Evolutionary conservation across 2,797 vertebrate genomes (phyloP), one percentile per base, ranked within the genome.

Genomic region (Chrysocyon brachyurus): DNA sequence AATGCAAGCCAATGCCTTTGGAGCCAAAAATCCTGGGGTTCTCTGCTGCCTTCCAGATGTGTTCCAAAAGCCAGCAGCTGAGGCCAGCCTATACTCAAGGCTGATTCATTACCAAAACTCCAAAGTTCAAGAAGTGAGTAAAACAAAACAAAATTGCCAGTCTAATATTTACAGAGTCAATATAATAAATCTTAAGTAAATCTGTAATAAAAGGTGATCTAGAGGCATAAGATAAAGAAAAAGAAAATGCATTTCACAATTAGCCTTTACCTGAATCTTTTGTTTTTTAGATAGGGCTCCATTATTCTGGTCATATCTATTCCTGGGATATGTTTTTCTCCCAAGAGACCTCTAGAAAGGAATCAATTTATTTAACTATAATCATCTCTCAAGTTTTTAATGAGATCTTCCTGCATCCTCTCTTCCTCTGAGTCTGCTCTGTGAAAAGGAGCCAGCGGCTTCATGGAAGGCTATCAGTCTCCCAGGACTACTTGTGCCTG

Each of bases 21-120:
- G 87, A 96, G 73, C 77, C 78, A 78, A 96, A 96, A 86, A 56
- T 73, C 61, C 90, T 63, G 56, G 46, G 57, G 36, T 89, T 92
- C 64, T 84, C 82, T 87, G 87, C 79, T 92, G 64, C 63, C 78
- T 73, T 54, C 63, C 90, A 88, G 81, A 96, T 94, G 52, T 92
- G 56, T 12, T 86, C 92, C 57, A 79, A 92, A 96, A 94, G 57
- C 92, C 86, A 92, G 82, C 6, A 90, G 22, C 54, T 54, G 59
- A 79, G 66, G 49, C 59, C 56, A 90, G 61, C 46, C 91, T 87
- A 81, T 40, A 90, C 16, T 73, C 87, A 92, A 90, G 40, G 31
- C 83, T 94, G 61, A 91, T 66, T 88, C 66, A 72, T 54, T 36
- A 92, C 19, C 82, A 28, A 94, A 94, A 92, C 89, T 21, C 56